Conservation (phyloP, 2,797 vertebrate species). For the Aphelocoma californica region DNA sequence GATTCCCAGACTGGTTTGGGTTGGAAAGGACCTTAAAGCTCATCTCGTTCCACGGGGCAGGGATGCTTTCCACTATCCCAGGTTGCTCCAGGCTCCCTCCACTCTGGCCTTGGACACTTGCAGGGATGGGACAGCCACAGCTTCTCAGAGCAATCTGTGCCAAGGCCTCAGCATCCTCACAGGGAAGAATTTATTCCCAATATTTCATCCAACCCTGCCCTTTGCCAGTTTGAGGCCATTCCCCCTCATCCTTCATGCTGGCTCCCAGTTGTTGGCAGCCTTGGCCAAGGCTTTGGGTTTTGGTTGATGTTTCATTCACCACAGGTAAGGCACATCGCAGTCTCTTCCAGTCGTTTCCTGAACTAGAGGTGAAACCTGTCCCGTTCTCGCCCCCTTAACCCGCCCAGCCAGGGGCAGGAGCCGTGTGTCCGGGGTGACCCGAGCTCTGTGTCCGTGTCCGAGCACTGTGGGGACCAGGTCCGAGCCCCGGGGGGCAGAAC, state of each 20-base stretch:
- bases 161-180: neutral
- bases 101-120: accelerated
- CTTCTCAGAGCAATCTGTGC: neutral
- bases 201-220: accelerated
- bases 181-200: neutral
- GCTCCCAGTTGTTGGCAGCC: accelerated
- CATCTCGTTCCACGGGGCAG: accelerated
- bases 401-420: accelerated
- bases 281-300: neutral
- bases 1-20: neutral
- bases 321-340: accelerated
- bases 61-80: neutral
- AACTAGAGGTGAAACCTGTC: accelerated
- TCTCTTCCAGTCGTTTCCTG: neutral
- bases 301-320: neutral
- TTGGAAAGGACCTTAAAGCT: neutral
- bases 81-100: neutral
- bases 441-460: neutral
- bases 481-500: neutral
- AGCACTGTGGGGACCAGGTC: neutral
- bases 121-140: neutral
- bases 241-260: accelerated
- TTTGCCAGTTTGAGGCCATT: neutral
- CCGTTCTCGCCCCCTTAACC: accelerated
- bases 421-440: neutral